These are phyloP conservation scores for Lepidurus packardi DNA, from an alignment of 1,140 invertebrate genomes.

Conservation along the genomic window DNA sequence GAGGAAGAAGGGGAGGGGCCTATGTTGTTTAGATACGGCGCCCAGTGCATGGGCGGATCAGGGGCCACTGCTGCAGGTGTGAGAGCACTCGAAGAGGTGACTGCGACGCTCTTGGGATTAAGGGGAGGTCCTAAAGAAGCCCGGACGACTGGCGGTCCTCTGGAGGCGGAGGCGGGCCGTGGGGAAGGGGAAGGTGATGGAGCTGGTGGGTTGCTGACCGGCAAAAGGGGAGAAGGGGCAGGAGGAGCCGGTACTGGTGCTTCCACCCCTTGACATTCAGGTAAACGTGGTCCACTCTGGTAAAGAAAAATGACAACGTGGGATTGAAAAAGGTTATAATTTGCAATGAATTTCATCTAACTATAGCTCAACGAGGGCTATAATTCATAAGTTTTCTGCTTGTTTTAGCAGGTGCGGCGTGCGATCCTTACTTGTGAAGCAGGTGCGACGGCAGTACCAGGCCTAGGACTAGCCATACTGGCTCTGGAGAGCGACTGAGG, in stretches of 20 bases:
- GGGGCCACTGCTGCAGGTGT: conserved; percentile 35
- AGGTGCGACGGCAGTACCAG: conserved; percentile 33
- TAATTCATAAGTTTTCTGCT: too few species aligned
- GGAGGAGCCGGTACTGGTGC: conserved; percentile 30
- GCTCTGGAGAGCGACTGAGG: conserved; percentile 2
- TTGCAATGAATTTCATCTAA: too few species aligned
- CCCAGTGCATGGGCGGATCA: conserved; percentile 45
- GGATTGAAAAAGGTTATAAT: neutral
- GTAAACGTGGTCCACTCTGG: conserved; percentile 28
- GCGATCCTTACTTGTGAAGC: conserved; percentile 24
- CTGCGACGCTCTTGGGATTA: conserved; percentile 50
- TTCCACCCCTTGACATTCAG: conserved; percentile 33
- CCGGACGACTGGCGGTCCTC: neutral
- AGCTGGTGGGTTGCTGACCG: conserved; percentile 25
- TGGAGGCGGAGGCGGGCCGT: neutral
- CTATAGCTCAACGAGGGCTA: too few species aligned
- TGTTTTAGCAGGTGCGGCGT: too few species aligned
- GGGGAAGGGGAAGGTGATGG: conserved; percentile 20
- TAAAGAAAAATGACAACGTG: neutral
- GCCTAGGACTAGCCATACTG: conserved; percentile 29
- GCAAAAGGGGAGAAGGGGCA: conserved; percentile 27
- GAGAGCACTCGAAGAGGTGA: conserved; percentile 46
- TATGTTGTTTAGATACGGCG: conserved; percentile 39
- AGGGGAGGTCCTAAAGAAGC: conserved; percentile 46
- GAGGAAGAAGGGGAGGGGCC: conserved; percentile 30